A percentile compares a stretch with the other conserved stretches of the same genome.
Conservation (phyloP, 2,888 invertebrate genomes). For the Acheta domesticus region DNA sequence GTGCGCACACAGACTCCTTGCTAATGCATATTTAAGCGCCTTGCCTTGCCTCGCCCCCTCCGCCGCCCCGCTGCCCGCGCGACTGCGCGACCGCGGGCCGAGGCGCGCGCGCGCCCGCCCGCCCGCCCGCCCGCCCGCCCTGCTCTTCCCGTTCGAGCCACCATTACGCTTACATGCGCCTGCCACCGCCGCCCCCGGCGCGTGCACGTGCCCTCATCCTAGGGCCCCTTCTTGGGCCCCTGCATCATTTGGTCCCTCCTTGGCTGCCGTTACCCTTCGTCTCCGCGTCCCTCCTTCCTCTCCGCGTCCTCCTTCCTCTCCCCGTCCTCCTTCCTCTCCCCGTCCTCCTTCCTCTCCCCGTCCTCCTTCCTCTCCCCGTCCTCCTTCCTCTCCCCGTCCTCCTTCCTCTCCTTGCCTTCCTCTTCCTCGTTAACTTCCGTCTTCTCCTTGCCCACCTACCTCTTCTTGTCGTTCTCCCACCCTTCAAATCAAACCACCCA, state of each 20-base stretch:
- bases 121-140: too few relatives aligned
- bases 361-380: too few relatives aligned
- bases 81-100: too few relatives aligned
- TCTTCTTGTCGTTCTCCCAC: neutral
- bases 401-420: neutral
- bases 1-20: conserved; percentile 27
- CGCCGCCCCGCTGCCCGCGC: neutral
- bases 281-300: neutral
- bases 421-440: neutral
- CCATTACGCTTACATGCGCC: too few relatives aligned
- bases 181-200: too few relatives aligned
- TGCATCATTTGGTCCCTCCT: neutral
- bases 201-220: too few relatives aligned
- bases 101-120: too few relatives aligned
- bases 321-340: neutral
- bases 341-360: neutral
- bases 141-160: too few relatives aligned
- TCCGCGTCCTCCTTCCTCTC: neutral
- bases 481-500: too few relatives aligned
- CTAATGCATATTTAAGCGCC: conserved; percentile 31
- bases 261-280: too few relatives aligned
- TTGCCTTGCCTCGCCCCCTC: neutral
- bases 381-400: neutral
- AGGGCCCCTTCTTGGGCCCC: too few relatives aligned
- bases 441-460: neutral